Percentiles rank a stretch among this genome's conserved stretches.
Conservation (phyloP, 2,113 vertebrate genomes). For the Craseonycteris thonglongyai region DNA sequence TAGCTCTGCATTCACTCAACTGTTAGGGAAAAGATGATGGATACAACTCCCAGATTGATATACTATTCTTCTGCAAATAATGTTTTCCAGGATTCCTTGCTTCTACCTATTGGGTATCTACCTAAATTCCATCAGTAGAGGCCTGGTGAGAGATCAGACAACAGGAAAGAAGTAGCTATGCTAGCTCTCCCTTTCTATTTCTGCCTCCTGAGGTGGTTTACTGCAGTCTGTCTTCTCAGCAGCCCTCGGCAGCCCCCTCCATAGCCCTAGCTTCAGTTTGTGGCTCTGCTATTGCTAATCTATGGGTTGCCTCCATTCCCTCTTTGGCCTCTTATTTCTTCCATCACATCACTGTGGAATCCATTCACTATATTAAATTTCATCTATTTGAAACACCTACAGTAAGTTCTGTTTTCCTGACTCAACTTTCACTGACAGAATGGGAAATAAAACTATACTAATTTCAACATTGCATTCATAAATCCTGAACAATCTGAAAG, state of each 20-base stretch:
- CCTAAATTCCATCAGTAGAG: neutral
- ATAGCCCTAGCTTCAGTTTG: neutral
- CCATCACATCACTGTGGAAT: neutral
- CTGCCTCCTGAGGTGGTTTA: neutral
- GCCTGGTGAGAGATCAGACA: neutral
- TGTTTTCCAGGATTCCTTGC: neutral
- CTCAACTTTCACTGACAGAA: neutral
- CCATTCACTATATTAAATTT: neutral
- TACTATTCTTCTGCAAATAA: neutral
- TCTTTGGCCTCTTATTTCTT: neutral
- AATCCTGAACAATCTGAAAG: slow-evolving; percentile 21
- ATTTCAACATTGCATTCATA: neutral
- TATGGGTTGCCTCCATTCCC: neutral
- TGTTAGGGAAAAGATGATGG: neutral
- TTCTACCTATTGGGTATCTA: neutral
- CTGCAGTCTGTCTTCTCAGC: neutral
- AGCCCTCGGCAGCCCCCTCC: neutral
- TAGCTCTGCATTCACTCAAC: neutral
- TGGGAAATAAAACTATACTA: slow-evolving; percentile 36
- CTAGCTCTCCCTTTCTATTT: neutral
- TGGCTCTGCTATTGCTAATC: neutral
- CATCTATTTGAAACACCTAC: slow-evolving; percentile 3
- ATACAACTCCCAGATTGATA: neutral
- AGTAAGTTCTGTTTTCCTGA: neutral
- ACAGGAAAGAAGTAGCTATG: neutral